A percentile compares a stretch with the other conserved stretches of the same genome.
Conservation (phyloP, 2,113 vertebrate genomes). For the Galeopterus variegatus region DNA sequence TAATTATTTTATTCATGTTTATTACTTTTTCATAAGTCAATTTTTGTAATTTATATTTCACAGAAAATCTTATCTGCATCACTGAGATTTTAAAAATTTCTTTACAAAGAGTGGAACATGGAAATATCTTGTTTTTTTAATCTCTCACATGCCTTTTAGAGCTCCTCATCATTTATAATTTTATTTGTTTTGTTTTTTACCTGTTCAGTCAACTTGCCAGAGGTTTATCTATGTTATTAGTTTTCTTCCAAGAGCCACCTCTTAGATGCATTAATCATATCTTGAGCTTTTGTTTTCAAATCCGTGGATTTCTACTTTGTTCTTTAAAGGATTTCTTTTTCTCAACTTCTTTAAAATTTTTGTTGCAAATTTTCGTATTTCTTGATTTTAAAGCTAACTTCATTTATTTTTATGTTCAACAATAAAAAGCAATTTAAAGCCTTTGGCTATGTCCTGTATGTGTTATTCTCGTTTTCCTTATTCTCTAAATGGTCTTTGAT, state of each 20-base stretch:
- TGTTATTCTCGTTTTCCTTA: conserved; percentile 62
- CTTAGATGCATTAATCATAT: background rate
- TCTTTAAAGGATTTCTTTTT: conserved; percentile 59
- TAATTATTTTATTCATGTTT: conserved; percentile 29
- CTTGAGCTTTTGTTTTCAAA: conserved; percentile 22
- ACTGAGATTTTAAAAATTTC: background rate
- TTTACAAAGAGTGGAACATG: background rate
- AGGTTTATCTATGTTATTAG: background rate
- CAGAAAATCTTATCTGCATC: background rate
- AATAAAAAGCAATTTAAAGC: conserved; percentile 66
- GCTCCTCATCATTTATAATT: background rate
- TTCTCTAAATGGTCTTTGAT: conserved; percentile 67
- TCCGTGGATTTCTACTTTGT: conserved; percentile 56
- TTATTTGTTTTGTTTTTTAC: conserved; percentile 5
- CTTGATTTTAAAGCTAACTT: conserved; percentile 65
- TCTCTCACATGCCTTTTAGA: background rate
- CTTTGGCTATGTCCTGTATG: background rate
- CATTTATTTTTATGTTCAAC: conserved; percentile 72
- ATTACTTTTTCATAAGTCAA: conserved; percentile 4
- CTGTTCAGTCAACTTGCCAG: conserved; percentile 8
- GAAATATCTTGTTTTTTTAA: background rate
- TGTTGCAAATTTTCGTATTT: conserved; percentile 61
- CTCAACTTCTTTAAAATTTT: conserved; percentile 49
- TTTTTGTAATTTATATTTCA: conserved; percentile 48
- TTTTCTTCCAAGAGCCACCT: conserved; percentile 45